A percentile compares a stretch with the other conserved stretches of the same genome.
These are phyloP conservation scores for Helicolenus hilgendorfi DNA, from an alignment of 2,797 vertebrate genomes.

Conservation along the genomic window DNA sequence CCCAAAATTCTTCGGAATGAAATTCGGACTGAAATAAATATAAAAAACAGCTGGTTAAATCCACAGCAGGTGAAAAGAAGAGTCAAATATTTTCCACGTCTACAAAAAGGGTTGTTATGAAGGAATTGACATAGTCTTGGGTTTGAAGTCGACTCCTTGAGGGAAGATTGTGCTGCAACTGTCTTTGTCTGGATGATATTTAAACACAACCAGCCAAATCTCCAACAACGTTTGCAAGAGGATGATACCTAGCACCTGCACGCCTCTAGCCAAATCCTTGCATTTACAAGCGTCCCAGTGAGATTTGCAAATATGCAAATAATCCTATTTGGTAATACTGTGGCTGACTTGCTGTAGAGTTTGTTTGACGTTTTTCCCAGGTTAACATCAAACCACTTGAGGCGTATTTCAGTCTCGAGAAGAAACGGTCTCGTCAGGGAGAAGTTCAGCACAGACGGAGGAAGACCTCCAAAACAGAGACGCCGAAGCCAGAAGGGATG, in stretches of 20 bases:
- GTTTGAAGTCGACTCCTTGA: background rate
- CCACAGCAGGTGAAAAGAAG: background rate
- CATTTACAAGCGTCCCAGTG: background rate
- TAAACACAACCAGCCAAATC: background rate
- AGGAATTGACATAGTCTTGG: background rate
- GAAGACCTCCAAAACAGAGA: background rate
- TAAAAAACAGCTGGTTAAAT: background rate
- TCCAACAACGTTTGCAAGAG: background rate
- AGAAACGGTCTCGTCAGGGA: background rate
- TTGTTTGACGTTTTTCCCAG: background rate
- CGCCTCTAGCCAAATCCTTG: background rate
- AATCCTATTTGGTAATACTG: background rate
- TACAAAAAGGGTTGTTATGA: background rate
- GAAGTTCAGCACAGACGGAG: background rate
- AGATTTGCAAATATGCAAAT: background rate
- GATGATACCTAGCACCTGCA: background rate
- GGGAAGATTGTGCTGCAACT: background rate
- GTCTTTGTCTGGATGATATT: background rate
- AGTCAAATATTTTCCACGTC: constrained; percentile 3
- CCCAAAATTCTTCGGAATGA: background rate
- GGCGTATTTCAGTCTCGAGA: background rate
- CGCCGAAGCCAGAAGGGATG: background rate
- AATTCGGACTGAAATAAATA: background rate
- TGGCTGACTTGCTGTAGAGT: background rate
- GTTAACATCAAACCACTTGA: background rate